A percentile compares a stretch with the other conserved stretches of the same genome.
These are phyloP conservation scores for Eupeodes corollae DNA, from an alignment of 1,140 invertebrate genomes.

Conservation along the genomic window DNA sequence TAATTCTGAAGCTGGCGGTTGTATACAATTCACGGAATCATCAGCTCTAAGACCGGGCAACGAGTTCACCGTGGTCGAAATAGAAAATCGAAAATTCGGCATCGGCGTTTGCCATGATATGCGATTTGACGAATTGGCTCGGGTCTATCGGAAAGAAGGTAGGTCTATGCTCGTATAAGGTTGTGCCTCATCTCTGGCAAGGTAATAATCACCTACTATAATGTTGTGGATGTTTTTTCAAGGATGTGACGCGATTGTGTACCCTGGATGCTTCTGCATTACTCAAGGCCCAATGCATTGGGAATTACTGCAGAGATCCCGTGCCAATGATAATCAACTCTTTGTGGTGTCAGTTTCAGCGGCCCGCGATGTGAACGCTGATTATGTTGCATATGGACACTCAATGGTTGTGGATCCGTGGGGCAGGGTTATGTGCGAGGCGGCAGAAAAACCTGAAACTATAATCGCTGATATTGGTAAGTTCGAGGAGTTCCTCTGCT, in stretches of 20 bases:
- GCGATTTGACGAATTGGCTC: slow-evolving; percentile 78
- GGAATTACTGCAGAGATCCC: slow-evolving; percentile 65
- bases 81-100: slow-evolving; percentile 62
- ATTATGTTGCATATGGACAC: slow-evolving; percentile 84
- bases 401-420: slow-evolving; percentile 77
- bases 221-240: too few relatives aligned
- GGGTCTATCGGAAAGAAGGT: slow-evolving; percentile 57
- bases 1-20: slow-evolving; percentile 47
- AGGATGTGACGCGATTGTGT: slow-evolving; percentile 75
- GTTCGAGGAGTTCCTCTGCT: not conserved
- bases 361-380: slow-evolving; percentile 56
- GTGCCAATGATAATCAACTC: slow-evolving; percentile 82
- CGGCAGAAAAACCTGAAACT: slow-evolving; percentile 59
- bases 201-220: too few relatives aligned
- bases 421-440: slow-evolving; percentile 63
- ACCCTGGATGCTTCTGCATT: slow-evolving; percentile 92
- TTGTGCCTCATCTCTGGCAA: too few relatives aligned
- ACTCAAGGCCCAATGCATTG: slow-evolving; percentile 89
- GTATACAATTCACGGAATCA: slow-evolving; percentile 86
- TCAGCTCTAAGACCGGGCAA: slow-evolving; percentile 66
- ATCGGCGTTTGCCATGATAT: slow-evolving; percentile 92
- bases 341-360: slow-evolving; percentile 64
- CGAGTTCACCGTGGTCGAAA: slow-evolving; percentile 61
- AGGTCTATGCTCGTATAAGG: not conserved
- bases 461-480: slow-evolving; percentile 60